Percentiles rank a stretch among this genome's conserved stretches.
Evolutionary conservation across 2,888 invertebrate species (phyloP).

Genomic region (Colostygia pectinataria): DNA sequence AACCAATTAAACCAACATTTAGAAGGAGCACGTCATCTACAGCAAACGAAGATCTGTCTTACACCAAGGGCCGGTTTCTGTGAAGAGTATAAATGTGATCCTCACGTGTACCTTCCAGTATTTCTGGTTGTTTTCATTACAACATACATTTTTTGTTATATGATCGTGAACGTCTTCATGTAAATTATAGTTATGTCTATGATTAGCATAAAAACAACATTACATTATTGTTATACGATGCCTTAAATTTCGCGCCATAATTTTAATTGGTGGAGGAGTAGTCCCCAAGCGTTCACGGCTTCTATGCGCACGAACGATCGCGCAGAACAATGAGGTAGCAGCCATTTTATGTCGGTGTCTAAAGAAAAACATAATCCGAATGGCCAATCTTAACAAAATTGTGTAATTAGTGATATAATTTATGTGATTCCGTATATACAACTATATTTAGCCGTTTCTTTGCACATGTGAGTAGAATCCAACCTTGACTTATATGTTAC

Average conservation of each 20-base stretch:
- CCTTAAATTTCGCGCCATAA: slow-evolving; percentile 83
- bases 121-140: slow-evolving; percentile 59
- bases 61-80: slow-evolving; percentile 40
- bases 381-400: slow-evolving; percentile 83
- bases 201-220: slow-evolving; percentile 54
- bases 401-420: slow-evolving; percentile 83
- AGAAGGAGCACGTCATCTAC: slow-evolving; percentile 64
- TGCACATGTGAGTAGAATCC: slow-evolving; percentile 78
- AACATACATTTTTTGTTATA: slow-evolving; percentile 61
- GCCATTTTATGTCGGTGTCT: slow-evolving; percentile 84
- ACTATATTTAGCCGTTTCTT: slow-evolving; percentile 75
- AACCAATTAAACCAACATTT: slow-evolving; percentile 73
- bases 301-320: slow-evolving; percentile 84
- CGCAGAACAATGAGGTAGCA: slow-evolving; percentile 84
- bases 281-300: slow-evolving; percentile 84
- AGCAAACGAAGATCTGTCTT: slow-evolving; percentile 54
- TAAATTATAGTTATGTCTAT: slow-evolving; percentile 21
- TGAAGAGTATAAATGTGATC: slow-evolving; percentile 51
- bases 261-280: slow-evolving; percentile 83
- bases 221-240: slow-evolving; percentile 62
- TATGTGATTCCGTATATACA: slow-evolving; percentile 79
- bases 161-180: slow-evolving; percentile 44
- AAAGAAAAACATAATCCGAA: slow-evolving; percentile 83
- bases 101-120: slow-evolving; percentile 54
- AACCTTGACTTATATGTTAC: slow-evolving; percentile 63